Conservation (phyloP, 2,113 vertebrate genomes). For the Prietella phreatophila region DNA sequence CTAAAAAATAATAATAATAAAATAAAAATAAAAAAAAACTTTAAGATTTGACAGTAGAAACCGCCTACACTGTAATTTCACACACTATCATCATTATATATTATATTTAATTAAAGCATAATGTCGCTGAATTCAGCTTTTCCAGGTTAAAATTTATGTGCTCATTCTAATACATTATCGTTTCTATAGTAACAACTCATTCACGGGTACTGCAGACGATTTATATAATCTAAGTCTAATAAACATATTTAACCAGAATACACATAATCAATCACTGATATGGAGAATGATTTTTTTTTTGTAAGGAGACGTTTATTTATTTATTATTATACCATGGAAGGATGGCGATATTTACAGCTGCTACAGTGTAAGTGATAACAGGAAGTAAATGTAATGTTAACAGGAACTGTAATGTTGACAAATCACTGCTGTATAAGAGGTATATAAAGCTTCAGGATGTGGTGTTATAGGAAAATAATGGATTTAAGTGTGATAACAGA, state of each 20-base stretch:
- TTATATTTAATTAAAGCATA: neutral
- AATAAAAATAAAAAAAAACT: neutral
- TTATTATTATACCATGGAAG: too few species aligned
- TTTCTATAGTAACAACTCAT: neutral
- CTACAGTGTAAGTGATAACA: neutral
- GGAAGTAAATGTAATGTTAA: neutral
- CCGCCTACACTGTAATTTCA: neutral
- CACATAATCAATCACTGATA: neutral
- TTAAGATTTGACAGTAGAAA: neutral
- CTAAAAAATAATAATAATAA: neutral
- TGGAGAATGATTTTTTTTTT: neutral
- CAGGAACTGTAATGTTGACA: neutral
- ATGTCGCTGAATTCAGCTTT: neutral
- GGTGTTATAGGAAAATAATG: neutral
- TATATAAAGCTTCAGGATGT: neutral
- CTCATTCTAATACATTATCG: neutral
- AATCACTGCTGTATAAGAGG: neutral
- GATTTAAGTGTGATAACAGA: neutral
- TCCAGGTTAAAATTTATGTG: neutral
- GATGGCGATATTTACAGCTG: neutral
- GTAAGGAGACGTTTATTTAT: neutral
- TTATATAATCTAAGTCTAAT: neutral
- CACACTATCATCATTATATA: neutral
- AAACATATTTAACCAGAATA: neutral
- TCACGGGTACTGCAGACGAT: neutral